Conservation (phyloP, 2,888 invertebrate species). For the Diarsia mendica region DNA sequence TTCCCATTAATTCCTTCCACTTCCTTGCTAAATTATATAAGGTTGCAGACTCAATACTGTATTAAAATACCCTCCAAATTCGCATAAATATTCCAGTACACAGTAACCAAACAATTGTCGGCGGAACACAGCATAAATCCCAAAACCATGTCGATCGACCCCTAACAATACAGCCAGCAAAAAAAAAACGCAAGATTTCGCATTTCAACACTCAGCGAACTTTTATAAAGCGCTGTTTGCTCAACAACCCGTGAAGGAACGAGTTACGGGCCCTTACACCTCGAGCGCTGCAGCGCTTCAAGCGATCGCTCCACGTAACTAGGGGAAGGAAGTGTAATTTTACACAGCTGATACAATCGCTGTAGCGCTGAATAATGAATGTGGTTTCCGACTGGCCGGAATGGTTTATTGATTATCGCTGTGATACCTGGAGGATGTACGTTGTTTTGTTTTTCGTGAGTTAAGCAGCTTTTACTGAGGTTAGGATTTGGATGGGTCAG, state of each 20-base stretch:
- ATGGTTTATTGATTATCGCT: conserved; percentile 71
- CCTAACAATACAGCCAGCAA: conserved; percentile 34
- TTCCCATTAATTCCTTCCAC: neutral
- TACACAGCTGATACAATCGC: conserved; percentile 78
- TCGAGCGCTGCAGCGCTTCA: conserved; percentile 64
- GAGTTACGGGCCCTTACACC: conserved; percentile 70
- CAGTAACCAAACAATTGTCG: conserved; percentile 14
- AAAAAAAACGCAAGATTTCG: conserved; percentile 62
- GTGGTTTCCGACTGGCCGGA: conserved; percentile 70
- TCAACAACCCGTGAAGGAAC: conserved; percentile 68
- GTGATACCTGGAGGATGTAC: conserved; percentile 56
- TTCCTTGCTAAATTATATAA: neutral
- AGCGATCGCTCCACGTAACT: conserved; percentile 65
- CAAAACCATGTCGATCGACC: conserved; percentile 18
- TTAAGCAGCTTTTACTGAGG: conserved; percentile 22
- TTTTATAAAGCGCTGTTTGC: conserved; percentile 70
- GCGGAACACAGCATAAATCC: conserved; percentile 1
- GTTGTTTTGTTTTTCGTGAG: conserved; percentile 45
- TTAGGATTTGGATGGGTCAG: conserved; percentile 27
- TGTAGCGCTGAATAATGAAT: conserved; percentile 77
- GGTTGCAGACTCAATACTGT: neutral
- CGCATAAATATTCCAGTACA: neutral
- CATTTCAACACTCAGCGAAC: conserved; percentile 64
- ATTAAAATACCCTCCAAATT: neutral
- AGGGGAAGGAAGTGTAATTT: conserved; percentile 78